Conservation (phyloP, 2,888 invertebrate genomes). For the Altica lythri region DNA sequence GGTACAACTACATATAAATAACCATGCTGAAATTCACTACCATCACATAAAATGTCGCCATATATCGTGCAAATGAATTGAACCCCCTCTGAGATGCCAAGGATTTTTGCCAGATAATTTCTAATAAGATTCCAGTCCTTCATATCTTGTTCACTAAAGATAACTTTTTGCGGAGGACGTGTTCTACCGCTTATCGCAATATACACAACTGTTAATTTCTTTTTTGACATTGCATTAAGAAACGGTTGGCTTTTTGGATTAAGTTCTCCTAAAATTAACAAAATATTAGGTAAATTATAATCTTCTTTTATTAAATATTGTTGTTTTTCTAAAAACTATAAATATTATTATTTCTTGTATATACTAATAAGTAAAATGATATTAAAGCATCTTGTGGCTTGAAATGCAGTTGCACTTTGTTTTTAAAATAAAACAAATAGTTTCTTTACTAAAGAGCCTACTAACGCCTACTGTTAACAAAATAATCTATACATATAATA, state of each 20-base stretch:
- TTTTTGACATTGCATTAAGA: constrained; percentile 4
- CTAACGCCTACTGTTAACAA: too few species aligned
- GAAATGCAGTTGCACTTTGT: too few species aligned
- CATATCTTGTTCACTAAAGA: constrained; percentile 8
- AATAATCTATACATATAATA: too few species aligned
- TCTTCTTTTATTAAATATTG: too few species aligned
- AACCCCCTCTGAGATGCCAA: constrained; percentile 3
- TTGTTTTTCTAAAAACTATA: too few species aligned
- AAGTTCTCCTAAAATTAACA: constrained; percentile 3
- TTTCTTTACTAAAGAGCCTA: too few species aligned
- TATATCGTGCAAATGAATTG: constrained; percentile 5
- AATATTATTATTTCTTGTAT: too few species aligned
- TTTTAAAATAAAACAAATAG: too few species aligned
- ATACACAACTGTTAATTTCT: constrained; percentile 10
- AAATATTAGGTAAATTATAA: too few species aligned
- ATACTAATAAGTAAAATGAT: too few species aligned
- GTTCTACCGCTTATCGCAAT: constrained; percentile 2
- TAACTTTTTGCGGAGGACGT: constrained; percentile 7
- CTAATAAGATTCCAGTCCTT: constrained; percentile 11
- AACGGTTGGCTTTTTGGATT: constrained; percentile 6
- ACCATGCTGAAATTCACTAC: constrained; percentile 5
- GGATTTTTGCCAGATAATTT: constrained; percentile 3
- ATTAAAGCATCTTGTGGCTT: too few species aligned
- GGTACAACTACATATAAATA: constrained; percentile 12
- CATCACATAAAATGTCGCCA: constrained; percentile 2